phyloP scores from a whole-genome alignment of 92 coral and sea anemone species.

The Bergia puertoricense region DNA sequence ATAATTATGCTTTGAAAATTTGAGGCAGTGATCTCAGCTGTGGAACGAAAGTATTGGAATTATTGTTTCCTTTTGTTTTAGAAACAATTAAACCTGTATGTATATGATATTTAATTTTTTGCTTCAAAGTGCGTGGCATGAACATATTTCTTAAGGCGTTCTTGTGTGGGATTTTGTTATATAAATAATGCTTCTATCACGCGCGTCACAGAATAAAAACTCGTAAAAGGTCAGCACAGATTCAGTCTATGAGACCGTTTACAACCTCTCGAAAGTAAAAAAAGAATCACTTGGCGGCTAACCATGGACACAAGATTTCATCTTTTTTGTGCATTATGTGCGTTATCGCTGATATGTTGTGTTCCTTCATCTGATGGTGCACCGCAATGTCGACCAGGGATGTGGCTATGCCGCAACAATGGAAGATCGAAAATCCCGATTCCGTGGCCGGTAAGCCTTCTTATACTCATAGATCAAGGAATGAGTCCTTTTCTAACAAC shows the following conservation, averaged over 20 bases:
- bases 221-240: constrained; percentile 17
- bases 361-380: constrained; percentile 7
- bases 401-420: constrained; percentile 2
- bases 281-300: neutral
- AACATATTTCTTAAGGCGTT: constrained; percentile 10
- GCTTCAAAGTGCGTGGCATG: constrained; percentile 15
- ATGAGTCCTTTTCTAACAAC: neutral
- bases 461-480: neutral
- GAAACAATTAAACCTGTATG: constrained; percentile 7
- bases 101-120: neutral
- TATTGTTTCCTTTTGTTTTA: neutral
- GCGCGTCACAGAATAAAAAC: neutral
- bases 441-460: constrained; percentile 14
- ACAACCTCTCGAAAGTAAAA: neutral
- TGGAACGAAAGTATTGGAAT: neutral
- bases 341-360: neutral
- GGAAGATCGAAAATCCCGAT: constrained; percentile 28
- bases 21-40: neutral
- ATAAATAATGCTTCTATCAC: neutral
- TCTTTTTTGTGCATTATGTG: neutral
- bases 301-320: neutral
- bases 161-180: constrained; percentile 7
- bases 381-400: constrained; percentile 31
- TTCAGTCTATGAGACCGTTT: neutral
- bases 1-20: neutral